Base-by-base conservation (phyloP, 2,113 vertebrate species). In the Nematolebias whitei region DNA sequence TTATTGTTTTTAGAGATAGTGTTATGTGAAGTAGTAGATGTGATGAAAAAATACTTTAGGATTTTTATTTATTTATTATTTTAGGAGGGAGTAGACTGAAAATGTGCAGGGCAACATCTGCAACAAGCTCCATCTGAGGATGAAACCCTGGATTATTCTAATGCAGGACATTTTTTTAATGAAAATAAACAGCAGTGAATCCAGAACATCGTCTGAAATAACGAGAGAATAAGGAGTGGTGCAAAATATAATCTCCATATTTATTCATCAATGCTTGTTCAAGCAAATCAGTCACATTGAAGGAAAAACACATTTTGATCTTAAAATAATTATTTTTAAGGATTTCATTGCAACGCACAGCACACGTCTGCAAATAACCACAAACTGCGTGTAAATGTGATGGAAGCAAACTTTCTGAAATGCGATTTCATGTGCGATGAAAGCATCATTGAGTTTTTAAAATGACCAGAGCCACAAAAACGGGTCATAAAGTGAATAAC, bases 161-260 rank as follows among this genome's bases (percentile, higher is more conserved):
- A 48, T 41, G 64, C 29, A 78, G 73, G 56, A 67, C 79, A 71
- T 71, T 68, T 58, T n/a, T n/a, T n/a, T n/a, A n/a, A 56, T 44
- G 22, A 19, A 48, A 79, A 88, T 67, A 74, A 85, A 85, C 76
- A 84, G 23, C 48, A 56, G 38, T 59, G 44, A 80, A 78, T 71
- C 51, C 68, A 78, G 59, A 90, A 65, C 62, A 85, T 39, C 44
- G 68, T 76, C 22, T 38, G 26, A 53, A 40, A 58, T 16, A 70
- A 44, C 61, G 23, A 48, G 43, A 29, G 55, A 22, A 39, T 20
- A 12, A 35, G 10, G 44, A 63, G 24, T 48, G 15, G 43, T 4
- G 66, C 39, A 16, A 23, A 49, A 41, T 26, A 47, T 71, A 35
- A 15, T 62, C 26, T 71, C 16, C 20, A 60, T 44, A 44, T 68